Conservation (phyloP, 2,888 invertebrate species). For the Leptura quadrifasciata region DNA sequence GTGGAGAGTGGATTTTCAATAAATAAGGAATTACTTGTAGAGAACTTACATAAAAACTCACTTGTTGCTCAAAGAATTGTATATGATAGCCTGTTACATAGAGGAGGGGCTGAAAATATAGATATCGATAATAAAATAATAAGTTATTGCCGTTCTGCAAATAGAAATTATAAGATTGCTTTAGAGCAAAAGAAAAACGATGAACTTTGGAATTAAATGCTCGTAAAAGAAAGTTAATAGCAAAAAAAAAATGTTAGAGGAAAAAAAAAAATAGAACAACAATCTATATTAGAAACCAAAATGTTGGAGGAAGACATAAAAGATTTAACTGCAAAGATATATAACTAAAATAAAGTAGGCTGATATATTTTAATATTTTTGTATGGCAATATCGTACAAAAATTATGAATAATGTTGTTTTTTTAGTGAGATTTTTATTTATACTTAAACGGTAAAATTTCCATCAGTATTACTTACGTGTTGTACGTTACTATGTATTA, state of each 20-base stretch:
- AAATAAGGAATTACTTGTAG: not conserved
- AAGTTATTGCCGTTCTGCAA: not conserved
- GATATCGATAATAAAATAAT: not conserved
- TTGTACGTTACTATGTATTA: too few relatives aligned
- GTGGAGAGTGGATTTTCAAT: not conserved
- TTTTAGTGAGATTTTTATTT: too few relatives aligned
- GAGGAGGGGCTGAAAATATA: not conserved
- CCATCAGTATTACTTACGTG: too few relatives aligned
- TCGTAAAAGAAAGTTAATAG: constrained; percentile 7
- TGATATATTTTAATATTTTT: too few relatives aligned
- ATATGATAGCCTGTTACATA: constrained; percentile 1
- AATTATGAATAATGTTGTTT: too few relatives aligned
- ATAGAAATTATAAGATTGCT: not conserved
- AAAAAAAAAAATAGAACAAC: not conserved
- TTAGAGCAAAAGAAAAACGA: not conserved
- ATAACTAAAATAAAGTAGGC: too few relatives aligned
- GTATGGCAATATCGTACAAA: too few relatives aligned
- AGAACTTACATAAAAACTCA: not conserved
- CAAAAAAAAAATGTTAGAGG: not conserved
- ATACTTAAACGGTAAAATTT: too few relatives aligned
- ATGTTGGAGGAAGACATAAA: not conserved
- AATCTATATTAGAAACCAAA: not conserved
- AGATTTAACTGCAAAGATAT: too few relatives aligned
- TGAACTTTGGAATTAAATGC: not conserved
- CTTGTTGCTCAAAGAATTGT: constrained; percentile 1